Evolutionary conservation across 2,113 vertebrate genomes (phyloP).

Genomic region (Hemiprocne comata): DNA sequence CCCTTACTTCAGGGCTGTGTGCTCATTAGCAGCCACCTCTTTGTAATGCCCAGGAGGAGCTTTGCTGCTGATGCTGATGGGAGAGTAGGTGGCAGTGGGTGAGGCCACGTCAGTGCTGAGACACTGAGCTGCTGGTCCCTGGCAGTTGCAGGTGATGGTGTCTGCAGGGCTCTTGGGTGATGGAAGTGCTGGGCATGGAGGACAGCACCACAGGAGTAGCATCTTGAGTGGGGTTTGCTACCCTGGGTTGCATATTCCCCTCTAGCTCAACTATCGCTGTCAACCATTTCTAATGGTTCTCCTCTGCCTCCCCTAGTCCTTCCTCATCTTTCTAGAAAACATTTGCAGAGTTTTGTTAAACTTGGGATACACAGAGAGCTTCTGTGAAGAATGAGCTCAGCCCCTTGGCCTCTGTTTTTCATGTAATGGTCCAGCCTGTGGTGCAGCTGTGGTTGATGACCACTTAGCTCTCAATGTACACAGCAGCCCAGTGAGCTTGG

Average conservation of each 20-base stretch:
- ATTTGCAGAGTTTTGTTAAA: not conserved
- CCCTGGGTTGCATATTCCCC: not conserved
- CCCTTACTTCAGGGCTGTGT: not conserved
- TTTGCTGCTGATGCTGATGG: not conserved
- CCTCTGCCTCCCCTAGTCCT: not conserved
- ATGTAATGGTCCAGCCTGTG: rapidly evolving
- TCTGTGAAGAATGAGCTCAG: not conserved
- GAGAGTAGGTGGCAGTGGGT: not conserved
- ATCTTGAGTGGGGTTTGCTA: not conserved
- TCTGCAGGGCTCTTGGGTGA: not conserved
- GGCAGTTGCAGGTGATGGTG: not conserved
- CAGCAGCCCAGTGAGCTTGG: not conserved
- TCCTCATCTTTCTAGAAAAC: not conserved
- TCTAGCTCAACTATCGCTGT: not conserved
- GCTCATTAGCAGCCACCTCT: not conserved
- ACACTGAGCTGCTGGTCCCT: not conserved
- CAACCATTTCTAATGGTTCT: not conserved
- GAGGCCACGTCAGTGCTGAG: not conserved
- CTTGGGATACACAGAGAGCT: not conserved
- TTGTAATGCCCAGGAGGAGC: not conserved
- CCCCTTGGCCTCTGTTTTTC: not conserved
- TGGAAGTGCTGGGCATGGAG: not conserved
- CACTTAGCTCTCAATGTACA: not conserved
- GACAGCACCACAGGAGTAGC: not conserved
- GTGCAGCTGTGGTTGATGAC: not conserved